phyloP scores from a whole-genome alignment of 1,140 invertebrate species.

The Mactra quadrangularis region DNA sequence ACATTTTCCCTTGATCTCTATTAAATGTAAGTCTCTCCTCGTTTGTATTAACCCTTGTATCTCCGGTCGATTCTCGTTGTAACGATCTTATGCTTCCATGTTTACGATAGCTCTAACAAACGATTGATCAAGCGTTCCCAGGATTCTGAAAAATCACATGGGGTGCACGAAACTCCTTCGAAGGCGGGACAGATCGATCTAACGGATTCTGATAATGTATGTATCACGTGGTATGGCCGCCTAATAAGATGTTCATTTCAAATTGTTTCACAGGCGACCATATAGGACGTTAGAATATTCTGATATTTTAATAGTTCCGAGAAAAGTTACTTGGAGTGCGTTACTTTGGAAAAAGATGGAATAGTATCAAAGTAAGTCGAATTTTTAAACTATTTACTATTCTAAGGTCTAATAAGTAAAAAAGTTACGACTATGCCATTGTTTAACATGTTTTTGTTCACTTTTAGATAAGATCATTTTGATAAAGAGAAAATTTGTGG shows the following conservation, averaged over 20 bases:
- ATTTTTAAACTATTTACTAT: not conserved
- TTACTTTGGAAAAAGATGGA: no score
- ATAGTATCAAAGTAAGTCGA: not conserved
- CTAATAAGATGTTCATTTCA: conserved; percentile 59
- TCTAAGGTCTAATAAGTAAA: no score
- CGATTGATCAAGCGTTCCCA: not conserved
- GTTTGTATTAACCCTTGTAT: no score
- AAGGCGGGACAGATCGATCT: conserved; percentile 56
- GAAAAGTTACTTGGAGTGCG: not conserved
- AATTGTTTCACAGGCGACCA: conserved; percentile 8
- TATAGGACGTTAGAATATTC: not conserved
- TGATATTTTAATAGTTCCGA: no score
- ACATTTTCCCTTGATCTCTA: no score
- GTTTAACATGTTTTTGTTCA: no score
- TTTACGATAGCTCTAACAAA: not conserved
- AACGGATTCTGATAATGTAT: conserved; percentile 54
- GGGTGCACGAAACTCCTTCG: not conserved
- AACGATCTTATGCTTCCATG: conserved; percentile 3
- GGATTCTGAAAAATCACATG: conserved; percentile 3
- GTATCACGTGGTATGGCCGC: conserved; percentile 31
- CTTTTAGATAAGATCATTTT: no score
- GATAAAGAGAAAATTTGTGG: no score
- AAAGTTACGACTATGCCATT: no score
- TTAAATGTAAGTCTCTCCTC: no score
- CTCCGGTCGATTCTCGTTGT: no score